These are phyloP conservation scores for Trileptium ribeirensis DNA, from an alignment of 2,888 invertebrate genomes.

Conservation along the genomic window DNA sequence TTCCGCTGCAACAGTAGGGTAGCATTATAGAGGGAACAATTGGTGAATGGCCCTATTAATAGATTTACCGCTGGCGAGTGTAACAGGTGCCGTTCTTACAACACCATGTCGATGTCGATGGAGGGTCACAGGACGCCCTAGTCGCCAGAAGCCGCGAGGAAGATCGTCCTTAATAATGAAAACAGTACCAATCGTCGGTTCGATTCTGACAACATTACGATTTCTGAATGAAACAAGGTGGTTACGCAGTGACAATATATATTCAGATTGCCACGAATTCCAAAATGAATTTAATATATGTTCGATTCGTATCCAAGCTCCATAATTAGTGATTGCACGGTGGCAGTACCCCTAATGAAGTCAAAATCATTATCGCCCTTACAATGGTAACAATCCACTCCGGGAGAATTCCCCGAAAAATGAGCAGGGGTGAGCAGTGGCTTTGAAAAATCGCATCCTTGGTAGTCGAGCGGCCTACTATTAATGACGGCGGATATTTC, in stretches of 20 bases:
- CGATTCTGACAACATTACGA: no score
- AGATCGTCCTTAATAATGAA: neutral
- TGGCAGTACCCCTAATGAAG: neutral
- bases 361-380: neutral
- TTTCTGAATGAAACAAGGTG: neutral
- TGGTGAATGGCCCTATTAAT: neutral
- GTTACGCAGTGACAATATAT: neutral
- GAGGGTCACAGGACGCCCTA: neutral
- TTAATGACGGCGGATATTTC: neutral
- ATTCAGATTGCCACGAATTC: neutral
- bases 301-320: neutral
- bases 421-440: neutral
- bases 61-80: neutral
- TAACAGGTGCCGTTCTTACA: neutral
- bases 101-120: neutral
- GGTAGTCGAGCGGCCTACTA: neutral
- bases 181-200: neutral
- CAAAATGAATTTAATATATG: neutral
- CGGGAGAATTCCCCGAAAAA: neutral
- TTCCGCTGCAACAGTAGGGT: neutral
- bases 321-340: neutral
- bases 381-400: neutral
- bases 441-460: neutral
- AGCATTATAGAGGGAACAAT: neutral
- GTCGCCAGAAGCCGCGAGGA: neutral